Base-by-base conservation (phyloP, 2,888 invertebrate species). In the Drosophila bunnanda region DNA sequence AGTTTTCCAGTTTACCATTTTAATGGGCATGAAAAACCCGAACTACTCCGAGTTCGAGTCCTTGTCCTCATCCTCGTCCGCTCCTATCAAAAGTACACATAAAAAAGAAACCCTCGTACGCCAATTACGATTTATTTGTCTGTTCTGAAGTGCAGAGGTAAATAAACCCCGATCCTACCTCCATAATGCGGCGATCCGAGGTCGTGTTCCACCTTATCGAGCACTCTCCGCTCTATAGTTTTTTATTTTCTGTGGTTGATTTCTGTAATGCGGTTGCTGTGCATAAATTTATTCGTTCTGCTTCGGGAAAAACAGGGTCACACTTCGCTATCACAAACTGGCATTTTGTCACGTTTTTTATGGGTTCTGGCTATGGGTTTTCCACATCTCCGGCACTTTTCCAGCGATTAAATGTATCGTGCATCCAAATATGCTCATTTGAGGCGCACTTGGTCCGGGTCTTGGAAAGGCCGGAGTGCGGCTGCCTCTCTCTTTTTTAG, bases 51-150 rank as follows among this genome's bases (percentile, higher is more conserved):
- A 50, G 55, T 62, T 38, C 64, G 56, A 53, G 43, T 43, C 43
- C 10, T 46, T 25, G n/a, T 44, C 43, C 28, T 25, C 25, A 4
- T 39, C 20, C 39, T 39, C 39, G 22, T 32, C 54, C 52, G 66
- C 73, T 61, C 74, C 61, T 65, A 74, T 79, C 59, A 56, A 60
- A 30, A 55, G 25, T 30, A 41, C 59, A 60, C 55, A 75, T 77
- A 77, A 71, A 52, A 50, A 60, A 41, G 57, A 68, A 72, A 78
- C 76, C 88, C 83, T 81, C 73, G 83, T 60, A 82, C 86, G 85
- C 88, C 85, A 85, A 85, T 85, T 85, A 88, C 85, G 85, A 88
- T 85, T 85, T 85, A 85, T 88, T 88, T 85, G 86, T 85, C 70
- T 75, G 77, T 74, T 74, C 58, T 85, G 70, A 85, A 85, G 88